phyloP scores from a whole-genome alignment of 92 coral and sea anemone species.

The Zoanthus sansibaricus region DNA sequence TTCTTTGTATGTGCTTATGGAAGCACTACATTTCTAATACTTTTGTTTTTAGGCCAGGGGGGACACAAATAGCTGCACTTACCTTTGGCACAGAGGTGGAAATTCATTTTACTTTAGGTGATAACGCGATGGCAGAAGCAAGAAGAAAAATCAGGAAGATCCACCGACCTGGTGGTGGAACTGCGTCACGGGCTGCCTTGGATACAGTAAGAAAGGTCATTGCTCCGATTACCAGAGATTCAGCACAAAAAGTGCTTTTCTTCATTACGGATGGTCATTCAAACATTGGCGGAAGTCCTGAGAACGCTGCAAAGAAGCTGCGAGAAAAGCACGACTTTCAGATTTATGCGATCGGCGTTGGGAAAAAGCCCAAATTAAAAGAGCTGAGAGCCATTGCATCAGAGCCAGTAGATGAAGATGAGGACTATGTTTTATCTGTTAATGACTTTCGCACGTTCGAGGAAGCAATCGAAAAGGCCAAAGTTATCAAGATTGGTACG shows the following conservation, averaged over 20 bases:
- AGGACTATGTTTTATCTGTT: constrained; percentile 72
- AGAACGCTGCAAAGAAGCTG: constrained; percentile 59
- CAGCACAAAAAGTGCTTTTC: constrained; percentile 74
- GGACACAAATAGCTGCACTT: constrained; percentile 82
- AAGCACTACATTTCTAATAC: too few relatives aligned
- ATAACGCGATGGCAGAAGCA: constrained; percentile 52
- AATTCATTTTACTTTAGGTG: constrained; percentile 78
- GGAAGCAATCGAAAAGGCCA: constrained; percentile 58
- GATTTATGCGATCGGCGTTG: constrained; percentile 87
- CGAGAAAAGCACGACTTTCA: constrained; percentile 59
- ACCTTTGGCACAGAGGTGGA: constrained; percentile 81
- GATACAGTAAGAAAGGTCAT: constrained; percentile 60
- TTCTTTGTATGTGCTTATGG: too few relatives aligned
- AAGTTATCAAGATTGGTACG: constrained; percentile 8
- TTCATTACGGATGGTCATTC: constrained; percentile 88
- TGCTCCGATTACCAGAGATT: constrained; percentile 63
- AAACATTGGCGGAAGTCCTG: constrained; percentile 86
- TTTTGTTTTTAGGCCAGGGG: constrained; percentile 60
- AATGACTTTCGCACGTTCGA: constrained; percentile 40
- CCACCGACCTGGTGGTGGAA: constrained; percentile 82
- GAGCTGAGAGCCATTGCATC: constrained; percentile 82
- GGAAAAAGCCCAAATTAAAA: constrained; percentile 59
- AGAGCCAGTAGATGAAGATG: constrained; percentile 28
- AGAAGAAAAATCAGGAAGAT: constrained; percentile 69
- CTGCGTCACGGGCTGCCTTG: constrained; percentile 82